These are phyloP conservation scores for Catharus bicknelli DNA, from an alignment of 2,113 vertebrate genomes.

Conservation along the genomic window DNA sequence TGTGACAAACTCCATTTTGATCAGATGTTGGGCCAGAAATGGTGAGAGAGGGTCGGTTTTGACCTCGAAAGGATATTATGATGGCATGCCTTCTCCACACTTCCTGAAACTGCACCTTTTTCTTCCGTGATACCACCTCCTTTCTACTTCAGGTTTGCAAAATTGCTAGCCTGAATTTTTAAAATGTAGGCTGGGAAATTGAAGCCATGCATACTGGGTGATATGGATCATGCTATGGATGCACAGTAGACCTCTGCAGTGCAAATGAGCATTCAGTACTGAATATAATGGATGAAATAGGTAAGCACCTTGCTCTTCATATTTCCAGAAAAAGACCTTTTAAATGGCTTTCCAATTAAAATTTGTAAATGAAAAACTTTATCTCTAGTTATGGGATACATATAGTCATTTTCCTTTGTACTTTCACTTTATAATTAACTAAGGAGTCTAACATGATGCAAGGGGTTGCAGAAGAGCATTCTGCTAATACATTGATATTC, in stretches of 20 bases:
- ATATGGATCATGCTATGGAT: background rate
- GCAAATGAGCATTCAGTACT: background rate
- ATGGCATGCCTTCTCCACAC: background rate
- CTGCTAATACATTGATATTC: background rate
- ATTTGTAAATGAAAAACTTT: background rate
- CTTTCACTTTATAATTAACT: background rate
- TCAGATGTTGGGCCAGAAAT: background rate
- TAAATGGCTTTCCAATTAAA: background rate
- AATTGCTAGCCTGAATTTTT: constrained; percentile 4
- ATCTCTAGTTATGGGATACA: background rate
- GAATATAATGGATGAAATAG: constrained; percentile 49
- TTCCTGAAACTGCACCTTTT: constrained; percentile 7
- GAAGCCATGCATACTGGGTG: background rate
- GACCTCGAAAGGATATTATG: background rate
- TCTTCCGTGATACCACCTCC: background rate
- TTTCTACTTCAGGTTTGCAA: background rate
- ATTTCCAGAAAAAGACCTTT: background rate
- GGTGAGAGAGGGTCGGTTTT: background rate
- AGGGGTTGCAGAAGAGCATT: background rate
- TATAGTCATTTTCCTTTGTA: background rate
- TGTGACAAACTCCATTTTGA: constrained; percentile 57
- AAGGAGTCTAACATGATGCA: background rate
- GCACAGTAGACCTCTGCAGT: constrained; percentile 7
- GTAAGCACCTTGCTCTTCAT: background rate
- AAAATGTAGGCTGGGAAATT: background rate